phyloP scores from a whole-genome alignment of 2,113 vertebrate genomes.

The Passer domesticus region DNA sequence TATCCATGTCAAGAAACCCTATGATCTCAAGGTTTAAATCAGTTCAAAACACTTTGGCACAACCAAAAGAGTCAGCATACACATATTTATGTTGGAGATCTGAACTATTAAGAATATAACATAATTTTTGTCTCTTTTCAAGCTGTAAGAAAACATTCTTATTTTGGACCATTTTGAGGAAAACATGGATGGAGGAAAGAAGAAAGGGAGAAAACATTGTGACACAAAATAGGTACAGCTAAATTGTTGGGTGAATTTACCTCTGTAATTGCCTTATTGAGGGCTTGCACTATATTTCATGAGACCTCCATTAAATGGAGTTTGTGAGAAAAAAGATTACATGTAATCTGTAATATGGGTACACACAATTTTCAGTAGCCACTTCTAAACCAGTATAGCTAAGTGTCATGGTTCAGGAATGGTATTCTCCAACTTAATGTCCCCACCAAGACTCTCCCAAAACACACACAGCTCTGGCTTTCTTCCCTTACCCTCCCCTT shows the following conservation, averaged over 20 bases:
- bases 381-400: neutral
- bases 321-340: neutral
- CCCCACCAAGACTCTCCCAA: neutral
- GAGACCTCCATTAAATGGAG: neutral
- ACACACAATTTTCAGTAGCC: neutral
- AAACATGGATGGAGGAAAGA: neutral
- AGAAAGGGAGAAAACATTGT: neutral
- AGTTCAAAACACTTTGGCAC: neutral
- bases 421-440: neutral
- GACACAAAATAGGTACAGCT: neutral
- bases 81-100: neutral
- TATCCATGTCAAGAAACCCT: neutral
- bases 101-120: neutral
- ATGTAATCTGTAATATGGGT: accelerated
- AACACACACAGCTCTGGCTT: accelerated
- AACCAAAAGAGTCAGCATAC: neutral
- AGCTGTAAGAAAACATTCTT: neutral
- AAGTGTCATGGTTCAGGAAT: neutral
- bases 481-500: accelerated
- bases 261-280: neutral
- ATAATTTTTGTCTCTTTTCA: neutral
- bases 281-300: neutral
- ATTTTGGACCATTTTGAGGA: neutral
- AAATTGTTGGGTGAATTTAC: neutral
- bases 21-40: neutral